A percentile compares a stretch with the other conserved stretches of the same genome.
phyloP scores from a whole-genome alignment of 2,797 vertebrate genomes.

The Argentina silus region DNA sequence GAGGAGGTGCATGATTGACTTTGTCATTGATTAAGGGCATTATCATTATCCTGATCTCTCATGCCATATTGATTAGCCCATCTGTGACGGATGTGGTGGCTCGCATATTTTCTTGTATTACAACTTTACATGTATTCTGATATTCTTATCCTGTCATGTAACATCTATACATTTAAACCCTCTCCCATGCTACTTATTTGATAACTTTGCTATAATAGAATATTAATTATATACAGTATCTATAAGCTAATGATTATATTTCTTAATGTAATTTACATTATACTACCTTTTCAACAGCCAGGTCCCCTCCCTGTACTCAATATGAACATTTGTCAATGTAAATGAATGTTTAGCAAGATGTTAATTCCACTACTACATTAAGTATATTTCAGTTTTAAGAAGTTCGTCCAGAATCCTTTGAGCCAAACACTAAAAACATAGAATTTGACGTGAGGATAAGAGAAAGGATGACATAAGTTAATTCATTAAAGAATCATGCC shows the following conservation, averaged over 20 bases:
- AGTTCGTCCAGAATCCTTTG: no score
- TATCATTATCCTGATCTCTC: neutral
- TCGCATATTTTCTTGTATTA: neutral
- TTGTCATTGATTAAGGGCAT: neutral
- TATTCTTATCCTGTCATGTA: neutral
- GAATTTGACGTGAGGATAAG: neutral
- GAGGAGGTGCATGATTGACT: neutral
- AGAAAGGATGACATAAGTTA: neutral
- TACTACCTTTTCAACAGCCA: no score
- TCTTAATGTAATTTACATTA: no score
- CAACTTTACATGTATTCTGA: neutral
- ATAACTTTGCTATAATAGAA: no score
- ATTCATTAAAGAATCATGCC: neutral
- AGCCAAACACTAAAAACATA: neutral
- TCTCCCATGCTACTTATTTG: neutral
- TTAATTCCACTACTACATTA: no score
- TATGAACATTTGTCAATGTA: no score
- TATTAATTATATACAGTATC: no score
- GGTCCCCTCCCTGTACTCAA: no score
- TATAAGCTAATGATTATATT: no score
- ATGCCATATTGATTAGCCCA: neutral
- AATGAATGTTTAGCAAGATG: no score
- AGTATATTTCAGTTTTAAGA: no score
- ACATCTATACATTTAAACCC: neutral
- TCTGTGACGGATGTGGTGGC: neutral